Evolutionary conservation across 1,140 invertebrate genomes (phyloP), one percentile per base, ranked within the genome.

Genomic region (Antheraea pernyi): DNA sequence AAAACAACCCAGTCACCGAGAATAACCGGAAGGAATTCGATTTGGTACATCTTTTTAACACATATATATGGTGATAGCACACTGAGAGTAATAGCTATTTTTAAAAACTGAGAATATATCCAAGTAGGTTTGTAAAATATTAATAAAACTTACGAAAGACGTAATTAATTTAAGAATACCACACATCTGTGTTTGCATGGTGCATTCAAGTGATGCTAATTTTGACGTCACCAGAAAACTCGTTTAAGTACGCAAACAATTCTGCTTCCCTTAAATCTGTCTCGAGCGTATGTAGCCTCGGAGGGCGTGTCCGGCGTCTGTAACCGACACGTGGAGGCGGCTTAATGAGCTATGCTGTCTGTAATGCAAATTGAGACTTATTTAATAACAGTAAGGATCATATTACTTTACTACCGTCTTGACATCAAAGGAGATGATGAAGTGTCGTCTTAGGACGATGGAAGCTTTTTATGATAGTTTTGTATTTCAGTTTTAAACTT

Each of bases 291-390:
- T 73, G 75, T 70, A 74, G 75, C 75, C 79, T 69, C n/a, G 60
- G 75, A 78, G 75, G 73, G 76, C 83, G 85, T 82, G 84, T 78
- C 80, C 73, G 68, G 16, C 11, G 81, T 83, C 83, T 81, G 76
- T 65, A 76, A 71, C 72, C 70, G 78, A 75, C 78, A 74, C 65
- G 74, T 77, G 78, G 75, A 84, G 79, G 79, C 81, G 78, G 75
- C 80, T 75, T 89, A 88, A 88, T 88, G 88, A 90, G 79, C 74
- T 75, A 67, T 73, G 63, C 69, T 62, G 70, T 65, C 59, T 73
- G 62, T 75, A 69, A 71, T 63, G 36, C 30, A 78, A 83, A 66
- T 74, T 71, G 72, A 81, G 59, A 78, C 73, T 81, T 89, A 84
- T 84, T 76, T 74, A 63, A 62, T 60, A 59, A 16, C 0, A 9